Conservation (phyloP, 2,113 vertebrate species). For the Oreochromis niloticus region DNA sequence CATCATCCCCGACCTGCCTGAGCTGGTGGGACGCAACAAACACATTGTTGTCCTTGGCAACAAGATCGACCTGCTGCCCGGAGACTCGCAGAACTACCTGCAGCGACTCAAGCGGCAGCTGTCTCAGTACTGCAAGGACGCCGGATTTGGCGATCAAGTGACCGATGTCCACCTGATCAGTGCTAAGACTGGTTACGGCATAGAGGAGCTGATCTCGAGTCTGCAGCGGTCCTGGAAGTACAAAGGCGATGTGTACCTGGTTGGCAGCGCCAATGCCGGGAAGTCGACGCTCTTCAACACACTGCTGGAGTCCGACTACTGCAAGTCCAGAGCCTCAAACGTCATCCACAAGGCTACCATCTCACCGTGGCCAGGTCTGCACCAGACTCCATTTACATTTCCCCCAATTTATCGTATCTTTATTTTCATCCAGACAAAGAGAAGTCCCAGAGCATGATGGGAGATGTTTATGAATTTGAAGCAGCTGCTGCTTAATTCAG, state of each 20-base stretch:
- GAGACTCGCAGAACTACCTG: slow-evolving; percentile 73
- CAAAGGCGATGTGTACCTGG: slow-evolving; percentile 84
- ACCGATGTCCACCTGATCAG: slow-evolving; percentile 85
- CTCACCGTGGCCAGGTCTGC: slow-evolving; percentile 87
- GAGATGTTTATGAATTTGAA: background rate
- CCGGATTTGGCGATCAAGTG: slow-evolving; percentile 17
- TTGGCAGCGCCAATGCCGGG: slow-evolving; percentile 85
- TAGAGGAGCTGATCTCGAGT: slow-evolving; percentile 81
- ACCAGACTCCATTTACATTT: background rate
- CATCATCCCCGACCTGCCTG: slow-evolving; percentile 69
- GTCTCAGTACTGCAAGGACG: slow-evolving; percentile 52
- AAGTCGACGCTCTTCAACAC: slow-evolving; percentile 94
- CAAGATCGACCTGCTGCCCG: slow-evolving; percentile 83
- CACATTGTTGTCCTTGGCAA: slow-evolving; percentile 83
- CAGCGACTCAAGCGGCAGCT: slow-evolving; percentile 71
- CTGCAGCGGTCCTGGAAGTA: slow-evolving; percentile 86
- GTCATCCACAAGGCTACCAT: slow-evolving; percentile 81
- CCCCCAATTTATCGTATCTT: background rate
- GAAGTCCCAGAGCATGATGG: background rate
- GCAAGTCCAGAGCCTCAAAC: slow-evolving; percentile 78
- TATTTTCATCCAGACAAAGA: background rate
- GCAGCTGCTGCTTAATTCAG: background rate
- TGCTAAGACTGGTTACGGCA: slow-evolving; percentile 88
- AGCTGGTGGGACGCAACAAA: slow-evolving; percentile 71
- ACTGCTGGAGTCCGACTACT: slow-evolving; percentile 85